Conservation (phyloP, 2,888 invertebrate genomes). For the Caenorhabditis sp. region DNA sequence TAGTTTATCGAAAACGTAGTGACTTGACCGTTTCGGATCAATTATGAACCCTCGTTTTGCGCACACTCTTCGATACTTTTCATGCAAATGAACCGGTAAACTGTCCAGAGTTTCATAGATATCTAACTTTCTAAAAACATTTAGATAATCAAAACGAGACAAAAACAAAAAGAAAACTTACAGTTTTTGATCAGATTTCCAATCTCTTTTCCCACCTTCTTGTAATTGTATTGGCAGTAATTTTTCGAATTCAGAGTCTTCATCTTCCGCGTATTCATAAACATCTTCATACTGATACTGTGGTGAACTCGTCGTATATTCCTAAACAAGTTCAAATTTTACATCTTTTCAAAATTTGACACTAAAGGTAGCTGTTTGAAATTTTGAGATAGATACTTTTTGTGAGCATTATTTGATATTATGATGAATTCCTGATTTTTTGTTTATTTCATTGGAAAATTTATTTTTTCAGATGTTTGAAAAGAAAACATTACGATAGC, state of each 20-base stretch:
- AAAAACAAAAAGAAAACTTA: not conserved
- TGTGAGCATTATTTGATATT: no score
- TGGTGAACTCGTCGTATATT: not conserved
- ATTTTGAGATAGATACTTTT: no score
- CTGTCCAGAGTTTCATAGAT: constrained; percentile 4
- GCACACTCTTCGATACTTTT: not conserved
- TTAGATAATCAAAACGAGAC: no score
- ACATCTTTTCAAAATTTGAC: not conserved
- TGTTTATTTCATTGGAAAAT: no score
- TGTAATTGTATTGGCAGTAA: not conserved
- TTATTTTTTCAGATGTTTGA: no score
- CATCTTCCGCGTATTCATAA: constrained; percentile 4
- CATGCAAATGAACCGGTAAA: constrained; percentile 2
- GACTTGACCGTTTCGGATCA: not conserved
- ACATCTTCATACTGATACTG: constrained; percentile 18
- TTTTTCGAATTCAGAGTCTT: not conserved
- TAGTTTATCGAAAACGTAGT: not conserved
- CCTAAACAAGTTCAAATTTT: no score
- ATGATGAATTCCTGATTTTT: no score
- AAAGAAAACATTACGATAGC: no score
- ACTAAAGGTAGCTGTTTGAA: no score
- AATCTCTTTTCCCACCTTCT: not conserved
- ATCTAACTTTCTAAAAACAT: constrained; percentile 4
- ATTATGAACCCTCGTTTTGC: not conserved
- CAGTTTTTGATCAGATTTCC: constrained; percentile 7